Evolutionary conservation across 2,113 vertebrate genomes (phyloP).

Genomic region (Tor tambroides): DNA sequence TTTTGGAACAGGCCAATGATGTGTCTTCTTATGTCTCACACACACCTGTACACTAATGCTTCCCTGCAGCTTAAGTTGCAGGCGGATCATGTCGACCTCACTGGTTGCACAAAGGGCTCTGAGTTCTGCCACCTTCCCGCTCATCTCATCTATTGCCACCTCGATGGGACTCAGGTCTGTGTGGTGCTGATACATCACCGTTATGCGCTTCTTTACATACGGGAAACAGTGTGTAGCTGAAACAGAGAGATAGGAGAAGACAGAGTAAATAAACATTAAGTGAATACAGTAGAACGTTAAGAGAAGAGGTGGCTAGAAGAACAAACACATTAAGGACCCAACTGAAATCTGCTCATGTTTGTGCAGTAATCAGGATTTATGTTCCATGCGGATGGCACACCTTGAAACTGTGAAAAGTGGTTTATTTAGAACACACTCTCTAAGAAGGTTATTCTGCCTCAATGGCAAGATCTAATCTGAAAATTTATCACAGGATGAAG

Average conservation of each 20-base stretch:
- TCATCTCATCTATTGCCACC: conserved; percentile 99
- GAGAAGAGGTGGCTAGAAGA: background rate
- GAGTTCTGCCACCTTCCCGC: conserved; percentile 90
- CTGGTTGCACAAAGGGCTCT: conserved; percentile 85
- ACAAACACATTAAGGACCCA: background rate
- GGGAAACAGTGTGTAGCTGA: conserved; percentile 96
- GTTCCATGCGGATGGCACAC: background rate
- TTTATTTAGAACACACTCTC: background rate
- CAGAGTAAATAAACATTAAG: background rate
- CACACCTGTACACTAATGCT: conserved; percentile 89
- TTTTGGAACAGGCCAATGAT: conserved; percentile 1
- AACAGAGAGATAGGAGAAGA: background rate
- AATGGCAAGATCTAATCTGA: background rate
- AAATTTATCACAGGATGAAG: background rate
- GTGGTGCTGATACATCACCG: conserved; percentile 98
- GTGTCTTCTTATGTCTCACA: background rate
- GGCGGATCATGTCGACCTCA: conserved; percentile 98
- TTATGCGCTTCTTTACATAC: conserved; percentile 95
- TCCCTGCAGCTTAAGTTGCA: conserved; percentile 96
- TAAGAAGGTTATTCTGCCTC: conserved; percentile 2
- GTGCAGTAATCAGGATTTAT: conserved; percentile 24
- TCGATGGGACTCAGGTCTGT: conserved; percentile 96
- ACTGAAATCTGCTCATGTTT: conserved; percentile 9
- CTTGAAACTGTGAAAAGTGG: background rate
- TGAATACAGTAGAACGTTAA: background rate